Conservation (phyloP, 1,140 invertebrate species). For the Euwallacea similis region DNA sequence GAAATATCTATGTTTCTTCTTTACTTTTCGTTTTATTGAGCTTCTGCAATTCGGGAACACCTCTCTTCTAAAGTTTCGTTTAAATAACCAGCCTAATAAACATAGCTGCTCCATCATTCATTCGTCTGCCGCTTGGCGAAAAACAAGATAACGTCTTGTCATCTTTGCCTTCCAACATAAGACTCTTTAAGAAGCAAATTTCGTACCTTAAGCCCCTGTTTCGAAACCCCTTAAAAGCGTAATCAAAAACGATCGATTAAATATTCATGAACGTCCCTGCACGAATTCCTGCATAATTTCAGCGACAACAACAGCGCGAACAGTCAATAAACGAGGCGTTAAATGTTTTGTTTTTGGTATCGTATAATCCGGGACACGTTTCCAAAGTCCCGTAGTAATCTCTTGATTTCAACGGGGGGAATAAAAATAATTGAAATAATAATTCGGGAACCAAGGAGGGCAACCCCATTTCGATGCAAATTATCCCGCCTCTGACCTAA, state of each 20-base stretch:
- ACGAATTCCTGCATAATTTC: constrained; percentile 3
- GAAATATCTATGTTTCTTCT: no score
- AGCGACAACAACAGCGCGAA: background rate
- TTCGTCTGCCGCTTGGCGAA: no score
- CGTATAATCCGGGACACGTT: background rate
- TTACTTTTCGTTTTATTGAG: no score
- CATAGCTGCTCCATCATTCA: no score
- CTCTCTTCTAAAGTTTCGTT: no score
- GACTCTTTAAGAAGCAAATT: no score
- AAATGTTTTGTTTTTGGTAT: background rate
- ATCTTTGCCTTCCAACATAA: no score
- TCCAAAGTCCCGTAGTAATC: no score
- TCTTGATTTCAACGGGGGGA: no score
- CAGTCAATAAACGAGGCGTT: constrained; percentile 1
- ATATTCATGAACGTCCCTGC: constrained; percentile 3
- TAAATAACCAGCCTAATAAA: no score
- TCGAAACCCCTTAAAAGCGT: background rate
- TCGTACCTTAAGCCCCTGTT: background rate
- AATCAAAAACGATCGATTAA: constrained; percentile 2
- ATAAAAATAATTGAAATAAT: constrained; percentile 1
- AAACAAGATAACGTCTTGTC: no score
- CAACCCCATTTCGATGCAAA: constrained; percentile 22
- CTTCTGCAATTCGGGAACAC: no score
- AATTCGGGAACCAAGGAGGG: background rate
- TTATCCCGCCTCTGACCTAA: constrained; percentile 22